Percentiles rank a stretch among this genome's conserved stretches.
These are phyloP conservation scores for Holcopasites calliopsidis DNA, from an alignment of 1,140 invertebrate genomes.

Conservation along the genomic window DNA sequence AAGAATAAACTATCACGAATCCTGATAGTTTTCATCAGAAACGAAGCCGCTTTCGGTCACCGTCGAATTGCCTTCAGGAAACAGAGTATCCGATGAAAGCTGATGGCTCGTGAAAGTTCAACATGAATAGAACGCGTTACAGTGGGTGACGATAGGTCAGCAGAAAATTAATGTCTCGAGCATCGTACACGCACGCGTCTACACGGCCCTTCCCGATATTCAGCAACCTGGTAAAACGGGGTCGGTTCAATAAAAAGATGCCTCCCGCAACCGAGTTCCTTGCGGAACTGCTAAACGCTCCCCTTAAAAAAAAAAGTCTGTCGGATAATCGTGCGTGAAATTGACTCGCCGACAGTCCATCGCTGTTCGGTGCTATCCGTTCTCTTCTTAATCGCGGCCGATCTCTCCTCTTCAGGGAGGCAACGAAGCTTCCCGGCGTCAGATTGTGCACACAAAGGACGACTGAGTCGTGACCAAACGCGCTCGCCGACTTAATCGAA, in stretches of 20 bases:
- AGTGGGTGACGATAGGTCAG: not conserved
- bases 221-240: not conserved
- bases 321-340: slow-evolving; percentile 49
- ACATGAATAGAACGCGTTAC: not conserved
- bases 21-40: not conserved
- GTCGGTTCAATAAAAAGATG: not conserved
- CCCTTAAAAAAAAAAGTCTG: not conserved
- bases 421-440: not conserved
- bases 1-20: no score
- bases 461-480: not conserved
- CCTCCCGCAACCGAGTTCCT: not conserved
- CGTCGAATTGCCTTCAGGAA: not conserved
- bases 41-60: not conserved
- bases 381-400: no score
- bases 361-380: no score
- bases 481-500: slow-evolving; percentile 49
- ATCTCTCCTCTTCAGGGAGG: slow-evolving; percentile 6
- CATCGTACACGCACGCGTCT: not conserved
- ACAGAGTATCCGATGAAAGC: slow-evolving; percentile 5
- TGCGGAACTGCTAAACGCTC: not conserved
- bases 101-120: slow-evolving; percentile 21
- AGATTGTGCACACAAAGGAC: not conserved
- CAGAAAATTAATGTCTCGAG: slow-evolving; percentile 10
- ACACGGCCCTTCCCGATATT: not conserved
- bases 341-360: slow-evolving; percentile 34